phyloP scores from a whole-genome alignment of 2,797 vertebrate species.

The Sebastes steindachneri region DNA sequence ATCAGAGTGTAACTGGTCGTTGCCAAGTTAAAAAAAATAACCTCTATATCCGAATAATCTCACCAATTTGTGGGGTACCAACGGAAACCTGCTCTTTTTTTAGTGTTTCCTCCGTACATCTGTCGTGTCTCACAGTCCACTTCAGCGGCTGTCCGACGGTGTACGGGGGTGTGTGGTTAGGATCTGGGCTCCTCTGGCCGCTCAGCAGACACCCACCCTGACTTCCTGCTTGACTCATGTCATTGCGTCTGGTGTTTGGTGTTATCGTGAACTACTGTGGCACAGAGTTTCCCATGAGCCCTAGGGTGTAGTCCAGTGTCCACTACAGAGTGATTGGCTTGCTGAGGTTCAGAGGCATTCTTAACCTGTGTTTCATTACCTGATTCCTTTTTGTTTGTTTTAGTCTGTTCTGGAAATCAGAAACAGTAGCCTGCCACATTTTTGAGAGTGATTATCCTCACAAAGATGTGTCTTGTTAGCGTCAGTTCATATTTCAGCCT shows the following conservation, averaged over 20 bases:
- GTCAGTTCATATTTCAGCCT: conserved; percentile 71
- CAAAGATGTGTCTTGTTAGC: conserved; percentile 67
- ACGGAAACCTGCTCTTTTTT: conserved; percentile 64
- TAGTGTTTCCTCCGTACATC: conserved; percentile 60
- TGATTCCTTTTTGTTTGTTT: conserved; percentile 78
- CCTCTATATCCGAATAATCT: conserved; percentile 38
- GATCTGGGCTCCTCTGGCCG: conserved; percentile 70
- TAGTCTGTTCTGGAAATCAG: conserved; percentile 71
- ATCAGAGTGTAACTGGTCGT: conserved; percentile 12
- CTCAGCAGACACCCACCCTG: conserved; percentile 76
- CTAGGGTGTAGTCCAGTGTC: conserved; percentile 66
- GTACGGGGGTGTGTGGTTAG: conserved; percentile 59
- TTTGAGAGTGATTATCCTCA: conserved; percentile 67
- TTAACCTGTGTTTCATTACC: conserved; percentile 81
- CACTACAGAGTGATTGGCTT: conserved; percentile 62
- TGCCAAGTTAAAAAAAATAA: neutral
- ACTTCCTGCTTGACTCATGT: conserved; percentile 83
- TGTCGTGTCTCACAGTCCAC: conserved; percentile 65
- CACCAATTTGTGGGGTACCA: conserved; percentile 52
- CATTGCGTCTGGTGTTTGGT: conserved; percentile 71
- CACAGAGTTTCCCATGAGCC: conserved; percentile 76
- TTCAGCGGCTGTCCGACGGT: conserved; percentile 49
- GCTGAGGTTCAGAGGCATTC: conserved; percentile 60
- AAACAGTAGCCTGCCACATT: conserved; percentile 66
- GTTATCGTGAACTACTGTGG: conserved; percentile 73